These are phyloP conservation scores for Intellagama lesueurii DNA, from an alignment of 2,797 vertebrate genomes.

Conservation along the genomic window DNA sequence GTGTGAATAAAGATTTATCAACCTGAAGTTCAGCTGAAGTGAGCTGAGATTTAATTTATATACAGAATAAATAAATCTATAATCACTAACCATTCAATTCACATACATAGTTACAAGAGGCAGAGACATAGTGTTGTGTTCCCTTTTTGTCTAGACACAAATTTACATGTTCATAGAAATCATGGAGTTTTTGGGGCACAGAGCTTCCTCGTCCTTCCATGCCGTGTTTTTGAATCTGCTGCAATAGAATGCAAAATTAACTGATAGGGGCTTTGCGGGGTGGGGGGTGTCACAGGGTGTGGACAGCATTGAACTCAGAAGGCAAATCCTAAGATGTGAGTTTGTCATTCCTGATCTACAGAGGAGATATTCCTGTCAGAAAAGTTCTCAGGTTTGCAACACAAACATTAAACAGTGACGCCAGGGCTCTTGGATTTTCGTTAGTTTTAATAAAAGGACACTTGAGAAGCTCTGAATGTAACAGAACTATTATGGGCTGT, in stretches of 20 bases:
- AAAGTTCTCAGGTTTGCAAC: background rate
- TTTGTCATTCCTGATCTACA: background rate
- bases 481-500: background rate
- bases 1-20: constrained; percentile 23
- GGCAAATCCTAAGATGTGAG: background rate
- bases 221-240: constrained; percentile 5
- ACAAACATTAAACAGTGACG: background rate
- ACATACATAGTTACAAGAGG: constrained; percentile 9
- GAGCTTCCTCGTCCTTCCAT: background rate
- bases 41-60: background rate
- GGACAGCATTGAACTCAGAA: background rate
- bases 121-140: background rate
- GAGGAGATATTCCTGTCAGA: background rate
- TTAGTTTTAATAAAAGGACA: background rate
- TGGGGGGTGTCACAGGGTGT: background rate
- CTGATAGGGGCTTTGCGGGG: background rate
- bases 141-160: background rate
- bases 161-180: constrained; percentile 23
- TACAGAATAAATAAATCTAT: constrained; percentile 22
- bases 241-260: background rate
- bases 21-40: background rate
- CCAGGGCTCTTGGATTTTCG: background rate
- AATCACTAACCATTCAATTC: background rate
- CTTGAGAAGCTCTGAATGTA: background rate
- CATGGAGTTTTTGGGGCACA: background rate